A percentile compares a stretch with the other conserved stretches of the same genome.
Conservation (phyloP, 2,888 invertebrate species). For the Heterodera filipjevi region DNA sequence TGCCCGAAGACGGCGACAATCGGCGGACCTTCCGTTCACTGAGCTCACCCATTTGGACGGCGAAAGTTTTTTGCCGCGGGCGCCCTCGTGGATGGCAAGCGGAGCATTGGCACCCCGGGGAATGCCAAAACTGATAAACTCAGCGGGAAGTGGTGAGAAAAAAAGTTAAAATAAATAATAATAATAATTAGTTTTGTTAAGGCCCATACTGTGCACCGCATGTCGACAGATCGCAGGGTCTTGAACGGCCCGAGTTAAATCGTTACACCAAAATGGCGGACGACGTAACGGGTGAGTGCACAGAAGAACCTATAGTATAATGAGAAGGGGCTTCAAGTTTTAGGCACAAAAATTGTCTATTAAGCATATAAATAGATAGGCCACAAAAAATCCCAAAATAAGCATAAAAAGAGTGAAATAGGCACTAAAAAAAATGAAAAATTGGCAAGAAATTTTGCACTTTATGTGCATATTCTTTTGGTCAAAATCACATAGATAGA, state of each 20-base stretch:
- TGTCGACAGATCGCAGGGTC: slow-evolving; percentile 53
- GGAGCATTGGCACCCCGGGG: slow-evolving; percentile 45
- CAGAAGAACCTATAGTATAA: too few relatives aligned
- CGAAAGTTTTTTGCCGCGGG: slow-evolving; percentile 46
- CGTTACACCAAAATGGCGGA: slow-evolving; percentile 24
- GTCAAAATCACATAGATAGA: too few relatives aligned
- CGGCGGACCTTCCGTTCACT: slow-evolving; percentile 47
- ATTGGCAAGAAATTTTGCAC: not conserved
- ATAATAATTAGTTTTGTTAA: slow-evolving; percentile 17
- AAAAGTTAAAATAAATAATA: not conserved
- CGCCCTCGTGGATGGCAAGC: slow-evolving; percentile 40
- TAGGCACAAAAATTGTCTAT: too few relatives aligned
- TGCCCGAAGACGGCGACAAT: slow-evolving; percentile 43
- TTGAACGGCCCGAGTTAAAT: slow-evolving; percentile 41
- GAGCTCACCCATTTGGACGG: slow-evolving; percentile 44
- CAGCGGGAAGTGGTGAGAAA: slow-evolving; percentile 30
- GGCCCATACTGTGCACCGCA: slow-evolving; percentile 64
- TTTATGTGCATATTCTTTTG: too few relatives aligned
- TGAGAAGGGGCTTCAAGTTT: too few relatives aligned
- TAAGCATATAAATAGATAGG: too few relatives aligned
- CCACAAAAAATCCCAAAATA: too few relatives aligned
- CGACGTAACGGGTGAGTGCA: slow-evolving; percentile 24
- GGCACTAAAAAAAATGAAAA: too few relatives aligned
- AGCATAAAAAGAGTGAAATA: too few relatives aligned
- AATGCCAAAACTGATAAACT: slow-evolving; percentile 25